phyloP scores from a whole-genome alignment of 2,113 vertebrate genomes.

The Carollia perspicillata region DNA sequence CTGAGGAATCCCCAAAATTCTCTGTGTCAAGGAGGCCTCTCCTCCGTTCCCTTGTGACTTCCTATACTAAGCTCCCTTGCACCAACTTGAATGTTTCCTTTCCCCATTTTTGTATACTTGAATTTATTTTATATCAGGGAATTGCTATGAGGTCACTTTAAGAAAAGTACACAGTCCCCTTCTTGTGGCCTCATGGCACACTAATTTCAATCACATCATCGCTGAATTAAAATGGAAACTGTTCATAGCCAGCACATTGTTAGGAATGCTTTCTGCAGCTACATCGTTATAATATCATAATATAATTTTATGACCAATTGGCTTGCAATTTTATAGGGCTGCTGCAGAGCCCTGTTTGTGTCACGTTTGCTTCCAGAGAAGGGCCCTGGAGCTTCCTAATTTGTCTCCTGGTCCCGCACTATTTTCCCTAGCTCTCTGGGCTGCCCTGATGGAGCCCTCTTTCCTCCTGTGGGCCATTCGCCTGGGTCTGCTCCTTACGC shows the following conservation, averaged over 20 bases:
- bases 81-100: background rate
- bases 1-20: background rate
- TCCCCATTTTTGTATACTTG: background rate
- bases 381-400: background rate
- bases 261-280: slow-evolving; percentile 44
- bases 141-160: background rate
- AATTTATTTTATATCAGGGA: slow-evolving; percentile 49
- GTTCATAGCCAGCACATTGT: slow-evolving; percentile 48
- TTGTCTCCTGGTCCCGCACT: background rate
- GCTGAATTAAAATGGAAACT: slow-evolving; percentile 64
- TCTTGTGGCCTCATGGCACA: background rate
- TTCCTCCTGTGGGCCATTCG: background rate
- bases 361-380: slow-evolving; percentile 60
- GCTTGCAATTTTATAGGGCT: slow-evolving; percentile 67
- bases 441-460: fast-evolving
- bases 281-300: slow-evolving; percentile 3
- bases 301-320: slow-evolving; percentile 53
- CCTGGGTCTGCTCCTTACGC: background rate
- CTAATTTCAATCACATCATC: slow-evolving; percentile 50
- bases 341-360: slow-evolving; percentile 64
- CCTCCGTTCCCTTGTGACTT: background rate
- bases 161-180: background rate
- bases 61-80: background rate
- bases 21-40: background rate
- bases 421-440: background rate